These are phyloP conservation scores for Cheilosia variabilis DNA, from an alignment of 2,888 invertebrate genomes.

Conservation along the genomic window DNA sequence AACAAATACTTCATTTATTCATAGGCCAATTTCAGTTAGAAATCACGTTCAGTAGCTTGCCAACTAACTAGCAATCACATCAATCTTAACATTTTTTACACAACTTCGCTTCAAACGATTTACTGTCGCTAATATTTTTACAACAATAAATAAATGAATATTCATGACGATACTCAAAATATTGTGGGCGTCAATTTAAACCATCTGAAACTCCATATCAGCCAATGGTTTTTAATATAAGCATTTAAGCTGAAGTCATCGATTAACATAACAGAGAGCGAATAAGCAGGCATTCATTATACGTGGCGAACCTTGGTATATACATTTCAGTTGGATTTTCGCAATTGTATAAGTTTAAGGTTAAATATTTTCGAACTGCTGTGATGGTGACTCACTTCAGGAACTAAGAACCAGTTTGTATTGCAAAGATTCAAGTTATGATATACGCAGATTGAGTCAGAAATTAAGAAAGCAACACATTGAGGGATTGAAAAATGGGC, in stretches of 20 bases:
- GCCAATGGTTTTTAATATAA: neutral
- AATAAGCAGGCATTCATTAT: conserved; percentile 13
- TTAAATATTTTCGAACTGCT: conserved; percentile 29
- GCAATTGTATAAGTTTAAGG: conserved; percentile 31
- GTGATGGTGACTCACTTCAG: conserved; percentile 35
- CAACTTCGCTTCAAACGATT: too few relatives aligned
- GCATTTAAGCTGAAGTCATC: conserved; percentile 51
- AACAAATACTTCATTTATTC: too few relatives aligned
- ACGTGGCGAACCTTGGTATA: conserved; percentile 39
- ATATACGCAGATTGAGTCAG: conserved; percentile 1
- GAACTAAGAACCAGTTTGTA: conserved; percentile 58
- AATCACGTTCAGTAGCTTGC: too few relatives aligned
- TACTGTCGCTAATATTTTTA: too few relatives aligned
- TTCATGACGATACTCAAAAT: neutral
- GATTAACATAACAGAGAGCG: conserved; percentile 43
- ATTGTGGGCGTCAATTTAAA: neutral
- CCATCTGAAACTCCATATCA: neutral
- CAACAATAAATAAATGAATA: too few relatives aligned
- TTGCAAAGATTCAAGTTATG: neutral
- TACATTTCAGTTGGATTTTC: conserved; percentile 31
- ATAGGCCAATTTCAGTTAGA: too few relatives aligned
- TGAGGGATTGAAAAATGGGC: conserved; percentile 2
- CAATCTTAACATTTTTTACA: too few relatives aligned
- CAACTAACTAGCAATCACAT: too few relatives aligned
- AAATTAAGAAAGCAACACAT: neutral